Conservation (phyloP, 2,888 invertebrate genomes). For the Leptarthrus brevirostris region DNA sequence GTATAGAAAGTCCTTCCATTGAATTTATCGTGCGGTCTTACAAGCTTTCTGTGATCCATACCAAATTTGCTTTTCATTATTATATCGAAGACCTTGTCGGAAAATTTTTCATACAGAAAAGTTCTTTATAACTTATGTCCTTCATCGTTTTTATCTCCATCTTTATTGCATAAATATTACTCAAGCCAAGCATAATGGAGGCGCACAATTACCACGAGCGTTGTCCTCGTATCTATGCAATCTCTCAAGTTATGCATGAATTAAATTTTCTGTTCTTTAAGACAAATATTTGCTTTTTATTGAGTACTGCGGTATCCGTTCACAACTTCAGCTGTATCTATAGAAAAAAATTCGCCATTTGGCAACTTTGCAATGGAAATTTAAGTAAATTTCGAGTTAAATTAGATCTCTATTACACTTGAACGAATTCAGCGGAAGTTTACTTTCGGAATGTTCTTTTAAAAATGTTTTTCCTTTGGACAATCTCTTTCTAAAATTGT, state of each 20-base stretch:
- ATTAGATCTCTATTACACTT: background rate
- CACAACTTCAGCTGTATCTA: background rate
- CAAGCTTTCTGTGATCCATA: too few species aligned
- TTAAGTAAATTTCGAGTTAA: conserved; percentile 23
- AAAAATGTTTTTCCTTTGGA: too few species aligned
- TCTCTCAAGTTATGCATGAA: conserved; percentile 19
- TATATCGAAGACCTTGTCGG: too few species aligned
- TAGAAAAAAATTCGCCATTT: background rate
- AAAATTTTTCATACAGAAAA: background rate
- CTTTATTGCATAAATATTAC: conserved; percentile 43
- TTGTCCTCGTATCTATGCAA: background rate
- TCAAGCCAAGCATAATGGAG: conserved; percentile 9
- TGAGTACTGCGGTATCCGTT: conserved; percentile 1
- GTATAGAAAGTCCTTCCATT: too few species aligned
- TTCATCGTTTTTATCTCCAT: conserved; percentile 20
- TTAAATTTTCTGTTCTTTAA: conserved; percentile 39
- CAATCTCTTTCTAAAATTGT: too few species aligned
- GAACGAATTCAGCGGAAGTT: too few species aligned
- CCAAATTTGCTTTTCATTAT: too few species aligned
- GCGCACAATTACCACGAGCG: background rate
- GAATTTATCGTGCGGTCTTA: too few species aligned
- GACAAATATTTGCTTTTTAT: conserved; percentile 40
- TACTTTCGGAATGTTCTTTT: too few species aligned
- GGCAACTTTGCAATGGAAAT: conserved; percentile 11
- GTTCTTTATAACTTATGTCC: conserved; percentile 27